phyloP scores from a whole-genome alignment of 2,797 vertebrate species.

The Enteromius unitaeniatus region DNA sequence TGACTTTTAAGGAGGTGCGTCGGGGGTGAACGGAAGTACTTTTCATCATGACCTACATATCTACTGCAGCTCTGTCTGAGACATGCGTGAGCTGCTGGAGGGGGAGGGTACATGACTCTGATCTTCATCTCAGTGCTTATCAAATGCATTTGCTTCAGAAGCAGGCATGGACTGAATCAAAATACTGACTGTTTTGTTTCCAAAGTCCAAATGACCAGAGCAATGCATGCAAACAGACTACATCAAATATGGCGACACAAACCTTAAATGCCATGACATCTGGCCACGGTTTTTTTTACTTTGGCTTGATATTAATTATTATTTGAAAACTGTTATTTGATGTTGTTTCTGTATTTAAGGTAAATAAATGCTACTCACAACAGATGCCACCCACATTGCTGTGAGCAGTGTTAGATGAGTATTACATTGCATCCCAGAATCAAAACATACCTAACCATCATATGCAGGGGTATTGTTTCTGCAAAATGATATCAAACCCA shows the following conservation, averaged over 20 bases:
- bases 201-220: not conserved
- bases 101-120: conserved; percentile 2
- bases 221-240: not conserved
- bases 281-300: not conserved
- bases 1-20: conserved; percentile 2
- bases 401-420: no score
- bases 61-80: conserved; percentile 31
- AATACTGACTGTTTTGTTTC: not conserved
- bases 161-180: not conserved
- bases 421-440: not conserved
- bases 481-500: no score
- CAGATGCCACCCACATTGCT: not conserved
- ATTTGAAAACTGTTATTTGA: not conserved
- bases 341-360: not conserved
- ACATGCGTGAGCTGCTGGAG: conserved; percentile 19
- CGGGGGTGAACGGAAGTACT: conserved; percentile 14
- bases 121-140: not conserved
- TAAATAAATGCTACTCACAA: not conserved
- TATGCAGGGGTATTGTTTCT: no score
- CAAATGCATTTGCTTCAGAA: not conserved
- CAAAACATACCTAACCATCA: no score
- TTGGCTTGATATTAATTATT: not conserved
- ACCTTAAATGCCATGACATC: not conserved
- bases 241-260: not conserved
- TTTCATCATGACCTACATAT: conserved; percentile 59